Evolutionary conservation across 2,888 invertebrate genomes (phyloP), one percentile per base, ranked within the genome.

Genomic region (Papilio gigon): DNA sequence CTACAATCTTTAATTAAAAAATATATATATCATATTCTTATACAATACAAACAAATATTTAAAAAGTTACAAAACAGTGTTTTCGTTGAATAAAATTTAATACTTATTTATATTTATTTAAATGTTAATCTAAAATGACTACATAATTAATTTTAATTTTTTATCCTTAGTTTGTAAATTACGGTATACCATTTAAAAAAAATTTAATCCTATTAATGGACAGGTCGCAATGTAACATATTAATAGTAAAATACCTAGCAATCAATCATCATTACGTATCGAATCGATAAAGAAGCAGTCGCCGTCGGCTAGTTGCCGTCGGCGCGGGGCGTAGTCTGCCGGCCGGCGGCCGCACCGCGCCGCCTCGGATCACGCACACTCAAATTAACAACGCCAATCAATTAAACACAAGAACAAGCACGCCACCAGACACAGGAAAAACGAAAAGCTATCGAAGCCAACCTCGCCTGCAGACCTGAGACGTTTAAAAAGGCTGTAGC

Each of bases 321-420:
- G 84, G 84, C 73, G 69, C 67, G 40, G 63, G 67, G 72, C 78
- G 80, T 79, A 79, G 76, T 76, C 69, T 30, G n/a, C 3, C 30
- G 61, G 72, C 47, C 69, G 74, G n/a, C 22, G 14, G 4, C n/a
- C 17, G 27, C 47, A 9, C 22, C 22, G 44, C 53, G 11, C 6
- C 37, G 37, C 56, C 33, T 47, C 56, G 69, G 58, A 63, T 44
- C 59, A 64, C 47, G 56, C 53, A 61, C 66, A 64, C 72, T 73
- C 67, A 50, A 67, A 70, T 68, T 82, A 81, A 80, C 76, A 82
- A 79, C 75, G 79, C 76, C 73, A 80, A 83, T 80, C 82, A 85
- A 86, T 84, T 81, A 79, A 71, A 75, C 78, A 83, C 79, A 73
- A 84, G 80, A 81, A 82, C 80, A 81, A 80, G 80, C 78, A 85